A percentile compares a stretch with the other conserved stretches of the same genome.
phyloP scores from a whole-genome alignment of 2,113 vertebrate species.

The Corythaixoides concolor region DNA sequence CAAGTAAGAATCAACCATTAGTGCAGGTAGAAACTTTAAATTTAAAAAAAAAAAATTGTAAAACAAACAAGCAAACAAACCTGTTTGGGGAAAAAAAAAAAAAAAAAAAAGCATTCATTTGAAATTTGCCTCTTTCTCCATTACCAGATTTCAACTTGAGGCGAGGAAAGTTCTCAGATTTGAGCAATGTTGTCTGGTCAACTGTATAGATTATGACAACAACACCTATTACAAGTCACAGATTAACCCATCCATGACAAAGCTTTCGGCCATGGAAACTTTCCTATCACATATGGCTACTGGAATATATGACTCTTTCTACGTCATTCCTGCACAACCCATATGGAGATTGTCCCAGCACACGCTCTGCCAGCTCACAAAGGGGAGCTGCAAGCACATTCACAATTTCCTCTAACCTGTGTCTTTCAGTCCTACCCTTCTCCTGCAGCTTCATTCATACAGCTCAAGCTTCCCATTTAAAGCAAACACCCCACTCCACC shows the following conservation, averaged over 20 bases:
- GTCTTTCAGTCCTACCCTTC: neutral
- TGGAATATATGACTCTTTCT: slow-evolving; percentile 3
- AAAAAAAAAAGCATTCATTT: neutral
- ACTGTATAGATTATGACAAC: neutral
- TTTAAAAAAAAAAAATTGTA: neutral
- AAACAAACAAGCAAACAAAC: neutral
- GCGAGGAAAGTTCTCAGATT: neutral
- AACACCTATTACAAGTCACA: neutral
- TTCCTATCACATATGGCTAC: neutral
- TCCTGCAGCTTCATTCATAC: neutral
- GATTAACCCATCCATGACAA: neutral
- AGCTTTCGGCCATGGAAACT: neutral
- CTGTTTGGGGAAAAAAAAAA: too few species aligned
- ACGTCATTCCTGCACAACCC: neutral
- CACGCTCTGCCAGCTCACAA: neutral
- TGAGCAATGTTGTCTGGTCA: neutral
- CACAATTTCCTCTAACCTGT: neutral
- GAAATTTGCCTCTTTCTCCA: neutral
- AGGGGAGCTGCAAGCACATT: neutral
- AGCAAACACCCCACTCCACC: neutral
- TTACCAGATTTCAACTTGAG: neutral
- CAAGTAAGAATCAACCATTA: neutral
- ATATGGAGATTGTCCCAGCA: neutral
- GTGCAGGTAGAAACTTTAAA: neutral
- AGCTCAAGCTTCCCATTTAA: neutral